These are phyloP conservation scores for Lordiphosa andalusiaca DNA, from an alignment of 2,888 invertebrate genomes.

Conservation along the genomic window DNA sequence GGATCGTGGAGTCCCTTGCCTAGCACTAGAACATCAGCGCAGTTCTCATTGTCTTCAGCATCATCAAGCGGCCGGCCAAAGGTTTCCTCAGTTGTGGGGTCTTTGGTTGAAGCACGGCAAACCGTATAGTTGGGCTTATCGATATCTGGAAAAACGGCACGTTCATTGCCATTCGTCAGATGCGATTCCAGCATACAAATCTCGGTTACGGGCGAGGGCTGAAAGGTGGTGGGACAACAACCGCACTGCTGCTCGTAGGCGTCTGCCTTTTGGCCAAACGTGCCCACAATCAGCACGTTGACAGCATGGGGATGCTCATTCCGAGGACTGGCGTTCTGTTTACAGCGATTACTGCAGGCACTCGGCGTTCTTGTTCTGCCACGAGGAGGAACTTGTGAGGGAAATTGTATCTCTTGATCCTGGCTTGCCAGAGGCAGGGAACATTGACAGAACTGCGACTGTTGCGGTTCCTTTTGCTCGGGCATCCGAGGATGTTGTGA, in stretches of 20 bases:
- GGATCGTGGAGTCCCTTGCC: conserved; percentile 3
- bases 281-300: conserved; percentile 31
- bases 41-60: neutral
- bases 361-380: no score
- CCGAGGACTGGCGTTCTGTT: no score
- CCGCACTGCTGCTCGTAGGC: conserved; percentile 1
- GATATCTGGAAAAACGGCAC: conserved; percentile 29
- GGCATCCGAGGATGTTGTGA: no score
- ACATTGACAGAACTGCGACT: neutral
- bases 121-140: conserved; percentile 41
- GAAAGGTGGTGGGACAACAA: conserved; percentile 5
- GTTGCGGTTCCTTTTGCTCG: neutral
- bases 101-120: conserved; percentile 22
- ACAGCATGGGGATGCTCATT: conserved; percentile 15
- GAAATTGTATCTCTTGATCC: neutral
- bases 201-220: conserved; percentile 19
- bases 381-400: neutral
- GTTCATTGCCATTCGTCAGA: conserved; percentile 32
- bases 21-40: conserved; percentile 37
- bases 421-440: neutral
- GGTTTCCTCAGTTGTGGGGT: neutral
- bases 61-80: no score
- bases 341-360: no score
- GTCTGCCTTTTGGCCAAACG: conserved; percentile 1
- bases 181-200: conserved; percentile 50